Conservation (phyloP, 1,140 invertebrate species). For the Euwallacea fornicatus region DNA sequence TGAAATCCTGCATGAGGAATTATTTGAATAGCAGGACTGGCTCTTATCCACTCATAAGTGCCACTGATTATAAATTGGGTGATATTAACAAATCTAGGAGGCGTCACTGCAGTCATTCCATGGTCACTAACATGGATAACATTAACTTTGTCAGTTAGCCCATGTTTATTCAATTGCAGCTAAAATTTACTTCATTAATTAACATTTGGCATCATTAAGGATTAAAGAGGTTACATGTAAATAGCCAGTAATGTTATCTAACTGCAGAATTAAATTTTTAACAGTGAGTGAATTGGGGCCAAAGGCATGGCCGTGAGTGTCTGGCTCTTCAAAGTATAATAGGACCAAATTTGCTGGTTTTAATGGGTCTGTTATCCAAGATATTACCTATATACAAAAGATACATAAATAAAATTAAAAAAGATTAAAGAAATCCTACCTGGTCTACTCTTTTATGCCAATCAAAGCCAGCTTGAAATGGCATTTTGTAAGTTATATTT, state of each 20-base stretch:
- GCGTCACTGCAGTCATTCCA: conserved; percentile 65
- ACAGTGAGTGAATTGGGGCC: conserved; percentile 53
- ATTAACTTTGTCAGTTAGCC: conserved; percentile 62
- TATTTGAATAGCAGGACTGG: conserved; percentile 58
- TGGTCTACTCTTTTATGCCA: conserved; percentile 62
- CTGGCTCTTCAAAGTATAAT: conserved; percentile 75
- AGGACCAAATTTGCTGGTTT: conserved; percentile 66
- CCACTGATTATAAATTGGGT: conserved; percentile 57
- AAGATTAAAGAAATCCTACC: conserved; percentile 35
- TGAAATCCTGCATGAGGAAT: conserved; percentile 58
- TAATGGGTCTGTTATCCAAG: conserved; percentile 65
- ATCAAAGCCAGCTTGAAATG: conserved; percentile 52
- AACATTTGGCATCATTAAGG: not conserved
- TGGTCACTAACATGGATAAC: conserved; percentile 75
- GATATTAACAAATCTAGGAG: conserved; percentile 62
- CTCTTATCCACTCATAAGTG: conserved; percentile 56
- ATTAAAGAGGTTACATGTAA: conserved; percentile 43
- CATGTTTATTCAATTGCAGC: conserved; percentile 55
- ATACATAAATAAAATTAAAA: too few relatives aligned
- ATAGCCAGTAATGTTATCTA: conserved; percentile 63
- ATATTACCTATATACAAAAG: conserved; percentile 53
- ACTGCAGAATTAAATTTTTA: conserved; percentile 54
- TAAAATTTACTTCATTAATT: conserved; percentile 51
- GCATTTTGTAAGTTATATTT: conserved; percentile 50
- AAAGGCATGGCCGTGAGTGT: conserved; percentile 60